Evolutionary conservation across 2,797 vertebrate genomes (phyloP), one percentile per base, ranked within the genome.

Genomic region (Pelobates cultripes): DNA sequence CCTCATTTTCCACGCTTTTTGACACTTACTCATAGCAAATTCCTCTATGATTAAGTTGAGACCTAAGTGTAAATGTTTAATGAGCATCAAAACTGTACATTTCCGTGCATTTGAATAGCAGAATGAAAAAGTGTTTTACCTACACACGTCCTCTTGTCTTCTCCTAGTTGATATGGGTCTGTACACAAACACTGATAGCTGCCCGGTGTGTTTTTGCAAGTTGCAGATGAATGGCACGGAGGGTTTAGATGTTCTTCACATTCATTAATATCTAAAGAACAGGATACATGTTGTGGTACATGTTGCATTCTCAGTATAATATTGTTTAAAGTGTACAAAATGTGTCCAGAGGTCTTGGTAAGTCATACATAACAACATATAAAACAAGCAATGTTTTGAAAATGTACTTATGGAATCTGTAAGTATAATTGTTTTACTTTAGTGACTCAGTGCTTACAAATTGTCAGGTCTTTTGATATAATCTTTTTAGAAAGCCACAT

Each of bases 201-300:
- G 13, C 94, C 93, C 80, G 85, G 73, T n/a, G 88, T 91, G 84
- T 94, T 94, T 80, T 77, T 70, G 66, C 94, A 95, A 14, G 12
- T 75, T 17, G 92, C 88, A 3, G 92, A 88, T 5, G 77, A 8
- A 47, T 89, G 89, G 71, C 93, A 93, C 3, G 91, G 90, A 0
- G 87, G 80, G 7, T 75, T 85, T 10, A 10, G 3, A 17, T 51
- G 14, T 15, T 92, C 90, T 75, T 87, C 79, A 78, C 94, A 94
- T 87, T 94, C 93, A 14, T 94, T 7, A 0, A 94, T 73, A 12
- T 93, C 93, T 94, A 86, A 4, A 85, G 69, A 85, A 70, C n/a
- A 40, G 61, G 7, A 60, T 2, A 28, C 28, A 28, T 2, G 28
- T 28, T 28, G 28, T 28, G 1, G 28, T 28, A 28, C 28, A 28